Base-by-base conservation (phyloP, 1,140 invertebrate species). In the Anagrus nilaparvatae region DNA sequence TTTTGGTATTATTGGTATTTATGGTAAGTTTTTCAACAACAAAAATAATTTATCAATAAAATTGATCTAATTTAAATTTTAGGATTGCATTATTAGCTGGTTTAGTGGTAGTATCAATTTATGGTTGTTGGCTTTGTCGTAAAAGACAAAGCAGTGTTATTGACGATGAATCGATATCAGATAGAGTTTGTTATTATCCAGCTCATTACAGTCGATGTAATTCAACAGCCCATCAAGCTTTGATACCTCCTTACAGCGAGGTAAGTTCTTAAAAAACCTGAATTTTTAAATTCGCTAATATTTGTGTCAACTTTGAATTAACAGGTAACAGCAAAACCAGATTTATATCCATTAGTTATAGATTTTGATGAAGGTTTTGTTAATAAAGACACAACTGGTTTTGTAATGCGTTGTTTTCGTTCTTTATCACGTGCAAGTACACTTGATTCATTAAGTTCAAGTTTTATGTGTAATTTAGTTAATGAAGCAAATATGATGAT, bases 401-500 rank as follows among this genome's bases (percentile, higher is more conserved):
- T 86, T 24, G 85, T 87, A 72, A 83, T 86, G 39, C 83, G 85
- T 51, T 86, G 86, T 60, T 86, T 86, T 64, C 73, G 82, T 40
- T 82, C 83, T 23, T 51, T 87, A 46, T 86, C 83, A 32, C 82
- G 82, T 39, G 78, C 83, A 28, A 87, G 83, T 65, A 87, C 84
- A 36, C 72, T 82, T 43, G 84, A 87, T 62, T 86, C 83, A 17
- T 68, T 87, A 36, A 85, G 81, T 59, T 87, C 83, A 42, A 85
- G 82, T 67, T 86, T 82, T 62, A 78, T 86, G 59, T 85, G 82
- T 61, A 84, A 78, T 53, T 75, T 82, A 52, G 75, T 79, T 29
- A 87, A 85, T 63, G 83, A 85, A 72, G 83, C 85, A 72, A 85
- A 87, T 55, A 79, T 78, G 18, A 73, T 84, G 56, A 78, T 87